phyloP scores from a whole-genome alignment of 2,888 invertebrate species.

The Brachynemurus nebulosus region DNA sequence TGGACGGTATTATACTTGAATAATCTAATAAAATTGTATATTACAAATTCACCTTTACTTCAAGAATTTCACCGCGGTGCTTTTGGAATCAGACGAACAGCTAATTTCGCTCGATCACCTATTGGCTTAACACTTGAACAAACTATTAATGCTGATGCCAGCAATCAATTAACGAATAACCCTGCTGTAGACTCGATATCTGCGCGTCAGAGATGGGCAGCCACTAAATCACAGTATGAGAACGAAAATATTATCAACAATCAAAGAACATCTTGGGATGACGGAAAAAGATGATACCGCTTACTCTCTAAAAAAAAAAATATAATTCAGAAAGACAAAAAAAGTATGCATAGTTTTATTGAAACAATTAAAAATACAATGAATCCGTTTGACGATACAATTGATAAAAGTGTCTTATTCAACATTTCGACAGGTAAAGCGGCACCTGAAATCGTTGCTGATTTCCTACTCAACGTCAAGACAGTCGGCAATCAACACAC shows the following conservation, averaged over 20 bases:
- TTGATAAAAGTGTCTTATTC: background rate
- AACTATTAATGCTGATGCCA: conserved; percentile 18
- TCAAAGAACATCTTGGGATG: background rate
- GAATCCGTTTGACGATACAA: background rate
- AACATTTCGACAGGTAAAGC: conserved; percentile 19
- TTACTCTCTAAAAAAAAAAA: background rate
- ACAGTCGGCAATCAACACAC: background rate
- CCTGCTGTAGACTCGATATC: conserved; percentile 20
- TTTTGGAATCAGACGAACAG: conserved; percentile 13
- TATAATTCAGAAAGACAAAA: background rate
- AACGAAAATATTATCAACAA: conserved; percentile 16
- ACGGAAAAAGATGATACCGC: background rate
- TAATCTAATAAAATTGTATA: conserved; percentile 12
- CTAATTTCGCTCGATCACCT: conserved; percentile 12
- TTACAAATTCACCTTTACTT: conserved; percentile 11
- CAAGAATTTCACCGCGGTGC: conserved; percentile 9
- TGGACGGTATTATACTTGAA: conserved; percentile 7
- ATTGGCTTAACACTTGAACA: conserved; percentile 13
- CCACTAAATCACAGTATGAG: conserved; percentile 23
- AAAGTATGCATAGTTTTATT: background rate
- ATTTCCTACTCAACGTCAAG: conserved; percentile 21
- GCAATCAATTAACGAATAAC: conserved; percentile 18
- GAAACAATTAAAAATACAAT: background rate
- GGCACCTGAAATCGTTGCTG: conserved; percentile 12
- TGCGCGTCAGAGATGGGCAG: conserved; percentile 24